Conservation (phyloP, 2,797 vertebrate species). For the Poecilia picta region DNA sequence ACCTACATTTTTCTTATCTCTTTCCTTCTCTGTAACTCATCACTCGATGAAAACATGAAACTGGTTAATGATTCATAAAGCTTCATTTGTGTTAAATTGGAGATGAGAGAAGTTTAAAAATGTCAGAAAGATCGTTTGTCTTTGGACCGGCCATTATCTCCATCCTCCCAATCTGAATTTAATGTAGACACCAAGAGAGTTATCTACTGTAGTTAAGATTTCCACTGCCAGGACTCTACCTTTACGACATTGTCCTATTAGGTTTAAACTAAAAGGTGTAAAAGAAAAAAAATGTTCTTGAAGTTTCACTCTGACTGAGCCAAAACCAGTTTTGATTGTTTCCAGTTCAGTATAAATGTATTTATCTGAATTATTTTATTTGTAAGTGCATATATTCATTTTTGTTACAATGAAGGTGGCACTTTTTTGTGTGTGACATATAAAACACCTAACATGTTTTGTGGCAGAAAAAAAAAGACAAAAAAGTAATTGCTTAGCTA, state of each 20-base stretch:
- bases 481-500: conserved; percentile 52
- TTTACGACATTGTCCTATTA: background rate
- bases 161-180: background rate
- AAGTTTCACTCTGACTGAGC: background rate
- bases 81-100: no score
- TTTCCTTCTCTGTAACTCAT: no score
- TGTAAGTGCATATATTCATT: background rate
- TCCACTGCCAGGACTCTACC: background rate
- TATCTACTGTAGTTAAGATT: background rate
- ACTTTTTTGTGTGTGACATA: background rate
- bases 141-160: background rate
- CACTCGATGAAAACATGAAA: no score
- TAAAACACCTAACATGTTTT: background rate
- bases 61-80: no score
- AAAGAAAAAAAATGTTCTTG: background rate
- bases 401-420: background rate
- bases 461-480: conserved; percentile 23
- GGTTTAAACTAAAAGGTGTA: background rate
- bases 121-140: no score
- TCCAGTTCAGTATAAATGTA: background rate
- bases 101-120: no score
- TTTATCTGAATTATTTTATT: background rate
- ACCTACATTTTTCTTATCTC: no score
- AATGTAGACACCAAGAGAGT: background rate
- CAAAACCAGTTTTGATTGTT: background rate